phyloP scores from a whole-genome alignment of 1,140 invertebrate genomes.

The Patella vulgata region DNA sequence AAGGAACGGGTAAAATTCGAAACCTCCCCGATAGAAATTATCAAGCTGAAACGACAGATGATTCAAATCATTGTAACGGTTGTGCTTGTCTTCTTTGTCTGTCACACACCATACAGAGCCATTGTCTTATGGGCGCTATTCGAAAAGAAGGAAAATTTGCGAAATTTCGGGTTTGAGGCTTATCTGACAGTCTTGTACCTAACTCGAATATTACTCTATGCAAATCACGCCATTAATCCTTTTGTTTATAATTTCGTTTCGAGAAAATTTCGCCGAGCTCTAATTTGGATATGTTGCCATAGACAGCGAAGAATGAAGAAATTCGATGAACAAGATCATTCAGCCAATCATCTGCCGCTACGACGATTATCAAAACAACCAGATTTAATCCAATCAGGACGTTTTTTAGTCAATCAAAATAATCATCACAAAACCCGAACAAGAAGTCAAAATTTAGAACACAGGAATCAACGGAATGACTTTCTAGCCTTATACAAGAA shows the following conservation, averaged over 20 bases:
- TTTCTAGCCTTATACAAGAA: slow-evolving; percentile 33
- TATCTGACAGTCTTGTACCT: slow-evolving; percentile 40
- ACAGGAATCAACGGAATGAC: slow-evolving; percentile 25
- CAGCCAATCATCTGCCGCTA: too few species aligned
- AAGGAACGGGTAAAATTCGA: slow-evolving; percentile 22
- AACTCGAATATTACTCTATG: slow-evolving; percentile 40
- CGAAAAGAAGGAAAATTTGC: slow-evolving; percentile 10
- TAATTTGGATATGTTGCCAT: slow-evolving; percentile 37
- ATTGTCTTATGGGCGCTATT: slow-evolving; percentile 40
- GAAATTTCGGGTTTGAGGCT: slow-evolving; percentile 24
- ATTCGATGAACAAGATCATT: too few species aligned
- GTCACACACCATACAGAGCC: slow-evolving; percentile 45
- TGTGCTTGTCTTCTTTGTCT: slow-evolving; percentile 50
- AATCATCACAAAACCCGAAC: too few species aligned
- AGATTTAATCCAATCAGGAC: too few species aligned
- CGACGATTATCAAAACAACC: too few species aligned
- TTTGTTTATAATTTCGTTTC: slow-evolving; percentile 54
- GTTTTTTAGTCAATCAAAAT: too few species aligned
- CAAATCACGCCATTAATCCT: slow-evolving; percentile 48
- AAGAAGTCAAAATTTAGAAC: too few species aligned
- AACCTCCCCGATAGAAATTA: slow-evolving; percentile 29
- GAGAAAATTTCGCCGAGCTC: slow-evolving; percentile 42
- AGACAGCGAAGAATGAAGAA: slow-evolving; percentile 17
- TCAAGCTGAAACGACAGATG: slow-evolving; percentile 34
- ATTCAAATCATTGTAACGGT: slow-evolving; percentile 44